These are phyloP conservation scores for Cataglyphis livida DNA, from an alignment of 2,888 invertebrate genomes.

Conservation along the genomic window DNA sequence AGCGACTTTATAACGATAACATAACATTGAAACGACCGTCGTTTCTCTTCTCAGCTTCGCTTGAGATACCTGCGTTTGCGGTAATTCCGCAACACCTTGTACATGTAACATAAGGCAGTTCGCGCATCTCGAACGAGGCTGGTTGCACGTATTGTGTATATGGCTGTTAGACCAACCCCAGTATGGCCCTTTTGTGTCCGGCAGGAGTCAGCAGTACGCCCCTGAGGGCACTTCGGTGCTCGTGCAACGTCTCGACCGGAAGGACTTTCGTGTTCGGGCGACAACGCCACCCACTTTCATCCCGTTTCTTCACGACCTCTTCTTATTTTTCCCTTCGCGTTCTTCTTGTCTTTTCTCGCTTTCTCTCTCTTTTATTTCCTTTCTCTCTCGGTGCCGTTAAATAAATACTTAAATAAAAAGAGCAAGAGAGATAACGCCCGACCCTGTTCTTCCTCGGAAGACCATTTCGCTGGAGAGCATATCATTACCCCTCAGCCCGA, in stretches of 20 bases:
- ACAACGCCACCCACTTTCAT: conserved; percentile 28
- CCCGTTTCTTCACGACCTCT: conserved; percentile 5
- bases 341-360: conserved; percentile 12
- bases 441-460: conserved; percentile 18
- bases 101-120: conserved; percentile 17
- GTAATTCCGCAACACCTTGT: conserved; percentile 7
- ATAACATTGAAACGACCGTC: background rate
- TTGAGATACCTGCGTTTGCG: background rate
- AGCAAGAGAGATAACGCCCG: conserved; percentile 28
- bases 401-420: conserved; percentile 77
- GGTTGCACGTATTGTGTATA: conserved; percentile 57
- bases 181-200: conserved; percentile 81
- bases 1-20: background rate
- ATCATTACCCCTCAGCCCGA: conserved; percentile 55
- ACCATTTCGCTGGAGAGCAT: conserved; percentile 51
- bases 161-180: conserved; percentile 73
- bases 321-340: conserved; percentile 46
- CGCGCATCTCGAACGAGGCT: conserved; percentile 33
- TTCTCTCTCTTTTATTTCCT: background rate
- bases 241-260: conserved; percentile 67
- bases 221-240: conserved; percentile 77
- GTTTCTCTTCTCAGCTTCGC: conserved; percentile 19
- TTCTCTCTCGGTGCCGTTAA: conserved; percentile 66
- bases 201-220: conserved; percentile 77
- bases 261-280: conserved; percentile 63